Evolutionary conservation across 1,140 invertebrate genomes (phyloP).

Genomic region (Neelides sp.): DNA sequence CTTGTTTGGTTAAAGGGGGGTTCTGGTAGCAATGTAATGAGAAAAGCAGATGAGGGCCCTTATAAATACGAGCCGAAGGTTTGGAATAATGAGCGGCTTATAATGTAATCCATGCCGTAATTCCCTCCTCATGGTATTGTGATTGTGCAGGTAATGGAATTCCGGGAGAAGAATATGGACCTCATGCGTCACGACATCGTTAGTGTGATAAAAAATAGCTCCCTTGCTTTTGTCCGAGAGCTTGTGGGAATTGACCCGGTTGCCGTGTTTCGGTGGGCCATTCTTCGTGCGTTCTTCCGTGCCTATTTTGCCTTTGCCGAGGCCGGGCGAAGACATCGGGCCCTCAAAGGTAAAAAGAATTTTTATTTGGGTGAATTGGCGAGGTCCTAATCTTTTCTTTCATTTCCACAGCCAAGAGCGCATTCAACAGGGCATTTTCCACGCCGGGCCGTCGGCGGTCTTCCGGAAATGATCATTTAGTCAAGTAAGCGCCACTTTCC

Average conservation of each 20-base stretch:
- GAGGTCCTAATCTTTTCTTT: neutral
- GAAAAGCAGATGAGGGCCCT: too few relatives aligned
- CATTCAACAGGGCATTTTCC: constrained; percentile 22
- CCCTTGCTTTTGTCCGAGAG: constrained; percentile 80
- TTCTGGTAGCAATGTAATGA: too few relatives aligned
- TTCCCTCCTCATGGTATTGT: too few relatives aligned
- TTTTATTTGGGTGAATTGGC: neutral
- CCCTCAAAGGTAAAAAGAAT: constrained; percentile 41
- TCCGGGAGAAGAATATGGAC: constrained; percentile 92
- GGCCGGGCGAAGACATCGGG: constrained; percentile 59
- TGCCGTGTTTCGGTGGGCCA: constrained; percentile 88
- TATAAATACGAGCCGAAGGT: too few relatives aligned
- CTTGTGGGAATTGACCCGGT: constrained; percentile 87
- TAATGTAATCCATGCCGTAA: too few relatives aligned
- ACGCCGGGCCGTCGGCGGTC: constrained; percentile 25
- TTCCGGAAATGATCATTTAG: constrained; percentile 28
- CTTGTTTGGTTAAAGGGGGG: too few relatives aligned
- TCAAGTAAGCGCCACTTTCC: constrained; percentile 25
- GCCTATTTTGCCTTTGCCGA: constrained; percentile 85
- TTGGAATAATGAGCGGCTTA: too few relatives aligned
- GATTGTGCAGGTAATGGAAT: constrained; percentile 69
- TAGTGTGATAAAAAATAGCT: constrained; percentile 82
- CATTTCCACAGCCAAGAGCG: constrained; percentile 17
- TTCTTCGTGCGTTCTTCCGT: constrained; percentile 76
- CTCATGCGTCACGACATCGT: constrained; percentile 88